Evolutionary conservation across 2,113 vertebrate species (phyloP), one percentile per base, ranked within the genome.

Genomic region (Pan paniscus): DNA sequence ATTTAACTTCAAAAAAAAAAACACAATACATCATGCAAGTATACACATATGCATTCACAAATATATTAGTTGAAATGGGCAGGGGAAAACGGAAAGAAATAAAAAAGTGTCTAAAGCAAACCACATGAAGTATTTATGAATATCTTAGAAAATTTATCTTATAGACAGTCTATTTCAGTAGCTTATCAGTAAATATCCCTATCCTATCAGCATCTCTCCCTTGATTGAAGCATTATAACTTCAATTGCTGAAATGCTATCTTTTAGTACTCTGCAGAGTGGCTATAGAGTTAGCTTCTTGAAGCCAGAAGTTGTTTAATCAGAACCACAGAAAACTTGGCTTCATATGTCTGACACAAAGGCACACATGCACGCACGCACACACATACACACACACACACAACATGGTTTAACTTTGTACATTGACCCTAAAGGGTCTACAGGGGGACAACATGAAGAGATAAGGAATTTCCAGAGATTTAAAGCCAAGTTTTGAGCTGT

Each of bases 1-100:
- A 85, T 57, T 90, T 92, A 89, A 96, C 6, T 50, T 84, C 48
- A 86, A 87, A 11, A 59, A 93, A 84, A 55, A 38, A 93, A 93
- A 90, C 23, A 64, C 25, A 55, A 25, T 8, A 17, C 82, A 83
- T 61, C 20, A 90, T 2, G 64, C 4, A 55, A 73, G 1, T 50
- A 32, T 1, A 43, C 2, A 86, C 17, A 82, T 6, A 32, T 7
- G 30, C 18, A 68, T 32, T 32, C 40, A 72, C 6, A 55, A 12
- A 91, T n/a, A 80, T 11, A 91, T n/a, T 17, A 88, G 18, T 80
- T 86, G 30, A 85, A 94, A 67, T 13, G 25, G 22, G 61, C 27
- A 22, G n/a, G 17, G 12, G 23, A 6, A 17, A 89, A 70, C 43
- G 35, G 9, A 93, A 92, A 92, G 78, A 87, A 92, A 89, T 38